phyloP scores from a whole-genome alignment of 2,113 vertebrate genomes.

The Pachyramphus minor region DNA sequence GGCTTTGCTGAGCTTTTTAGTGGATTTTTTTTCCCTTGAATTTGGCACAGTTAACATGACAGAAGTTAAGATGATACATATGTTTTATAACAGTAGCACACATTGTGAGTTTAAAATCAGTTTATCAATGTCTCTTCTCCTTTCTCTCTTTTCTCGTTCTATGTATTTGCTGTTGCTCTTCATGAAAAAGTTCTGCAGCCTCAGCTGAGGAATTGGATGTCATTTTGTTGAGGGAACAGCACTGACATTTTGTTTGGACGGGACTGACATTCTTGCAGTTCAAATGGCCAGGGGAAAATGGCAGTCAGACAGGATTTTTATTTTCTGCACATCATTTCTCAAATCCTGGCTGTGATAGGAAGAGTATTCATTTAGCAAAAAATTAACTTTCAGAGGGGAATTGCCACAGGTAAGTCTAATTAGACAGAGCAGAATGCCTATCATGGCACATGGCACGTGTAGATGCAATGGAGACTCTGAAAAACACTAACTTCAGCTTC shows the following conservation, averaged over 20 bases:
- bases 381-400: not conserved
- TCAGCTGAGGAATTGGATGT: not conserved
- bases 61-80: constrained; percentile 54
- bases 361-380: not conserved
- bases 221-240: constrained; percentile 1
- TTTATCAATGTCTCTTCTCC: constrained; percentile 35
- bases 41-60: constrained; percentile 39
- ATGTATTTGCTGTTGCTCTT: not conserved
- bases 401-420: not conserved
- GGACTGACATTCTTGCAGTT: not conserved
- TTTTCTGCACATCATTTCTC: not conserved
- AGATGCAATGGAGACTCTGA: not conserved
- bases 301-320: not conserved
- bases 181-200: not conserved
- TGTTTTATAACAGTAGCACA: constrained; percentile 55
- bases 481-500: not conserved
- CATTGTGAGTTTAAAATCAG: constrained; percentile 33
- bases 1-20: constrained; percentile 16
- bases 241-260: not conserved
- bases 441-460: not conserved
- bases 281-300: not conserved
- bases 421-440: not conserved
- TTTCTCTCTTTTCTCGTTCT: not conserved
- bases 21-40: not conserved
- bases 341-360: not conserved